Conservation (phyloP, 2,888 invertebrate genomes). For the Lasioglossum zephyrum region DNA sequence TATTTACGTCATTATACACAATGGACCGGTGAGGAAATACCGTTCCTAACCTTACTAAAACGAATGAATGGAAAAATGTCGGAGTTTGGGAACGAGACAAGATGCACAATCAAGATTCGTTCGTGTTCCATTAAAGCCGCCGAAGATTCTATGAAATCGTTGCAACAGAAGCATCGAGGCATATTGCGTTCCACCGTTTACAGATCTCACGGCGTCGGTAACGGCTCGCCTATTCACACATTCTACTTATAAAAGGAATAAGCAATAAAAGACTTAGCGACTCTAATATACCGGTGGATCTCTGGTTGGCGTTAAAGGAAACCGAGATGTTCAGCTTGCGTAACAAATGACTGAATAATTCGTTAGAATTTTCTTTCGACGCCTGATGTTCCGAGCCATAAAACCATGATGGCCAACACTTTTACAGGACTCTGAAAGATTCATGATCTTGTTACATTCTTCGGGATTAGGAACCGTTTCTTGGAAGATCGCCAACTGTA, state of each 20-base stretch:
- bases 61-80: not conserved
- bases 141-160: constrained; percentile 3
- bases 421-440: not conserved
- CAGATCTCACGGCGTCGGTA: constrained; percentile 13
- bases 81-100: not conserved
- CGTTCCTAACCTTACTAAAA: not conserved
- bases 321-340: not conserved
- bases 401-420: not conserved
- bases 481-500: not conserved
- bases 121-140: not conserved
- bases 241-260: not conserved
- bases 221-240: constrained; percentile 7
- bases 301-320: not conserved
- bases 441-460: constrained; percentile 1
- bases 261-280: not conserved
- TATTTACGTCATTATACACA: not conserved
- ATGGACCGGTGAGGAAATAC: not conserved
- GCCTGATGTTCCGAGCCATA: not conserved
- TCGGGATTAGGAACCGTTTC: constrained; percentile 6
- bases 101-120: not conserved
- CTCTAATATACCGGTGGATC: not conserved
- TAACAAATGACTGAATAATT: constrained; percentile 14
- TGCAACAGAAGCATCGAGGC: not conserved
- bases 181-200: constrained; percentile 20
- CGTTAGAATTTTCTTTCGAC: not conserved